These are phyloP conservation scores for Lasiommata megera DNA, from an alignment of 2,888 invertebrate species.

Conservation along the genomic window DNA sequence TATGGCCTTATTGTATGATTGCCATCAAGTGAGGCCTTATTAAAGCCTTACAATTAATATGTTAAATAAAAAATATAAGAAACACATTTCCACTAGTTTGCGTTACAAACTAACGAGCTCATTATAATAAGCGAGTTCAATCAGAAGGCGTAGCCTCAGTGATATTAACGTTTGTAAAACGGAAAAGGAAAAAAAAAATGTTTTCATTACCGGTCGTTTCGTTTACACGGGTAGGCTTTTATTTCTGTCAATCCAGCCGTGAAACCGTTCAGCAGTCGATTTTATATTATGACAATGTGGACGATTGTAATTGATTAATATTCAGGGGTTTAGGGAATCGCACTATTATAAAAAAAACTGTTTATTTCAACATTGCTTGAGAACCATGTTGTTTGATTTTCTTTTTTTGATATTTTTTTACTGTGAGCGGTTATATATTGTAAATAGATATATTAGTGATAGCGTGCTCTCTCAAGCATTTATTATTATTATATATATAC, in stretches of 20 bases:
- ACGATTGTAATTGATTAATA: slow-evolving; percentile 45
- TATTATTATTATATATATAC: too few species aligned
- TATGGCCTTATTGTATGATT: neutral
- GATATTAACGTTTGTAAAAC: slow-evolving; percentile 28
- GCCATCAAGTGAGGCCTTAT: neutral
- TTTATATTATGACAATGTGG: slow-evolving; percentile 19
- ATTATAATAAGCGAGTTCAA: neutral
- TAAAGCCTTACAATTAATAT: neutral
- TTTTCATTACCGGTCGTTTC: slow-evolving; percentile 60
- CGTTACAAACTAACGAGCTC: neutral
- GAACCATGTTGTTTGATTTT: too few species aligned
- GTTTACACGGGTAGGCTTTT: slow-evolving; percentile 54
- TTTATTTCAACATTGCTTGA: too few species aligned
- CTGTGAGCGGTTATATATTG: too few species aligned
- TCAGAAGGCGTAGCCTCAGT: slow-evolving; percentile 36
- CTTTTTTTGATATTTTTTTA: too few species aligned
- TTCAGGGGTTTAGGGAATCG: too few species aligned
- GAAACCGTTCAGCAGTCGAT: slow-evolving; percentile 32
- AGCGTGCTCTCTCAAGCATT: too few species aligned
- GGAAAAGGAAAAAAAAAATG: slow-evolving; percentile 46
- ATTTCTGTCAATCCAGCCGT: slow-evolving; percentile 51
- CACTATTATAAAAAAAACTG: too few species aligned
- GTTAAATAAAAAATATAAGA: neutral
- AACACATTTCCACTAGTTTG: neutral
- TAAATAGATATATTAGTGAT: too few species aligned